Percentiles rank a stretch among this genome's conserved stretches.
These are phyloP conservation scores for Gila orcuttii DNA, from an alignment of 2,113 vertebrate species.

Conservation along the genomic window DNA sequence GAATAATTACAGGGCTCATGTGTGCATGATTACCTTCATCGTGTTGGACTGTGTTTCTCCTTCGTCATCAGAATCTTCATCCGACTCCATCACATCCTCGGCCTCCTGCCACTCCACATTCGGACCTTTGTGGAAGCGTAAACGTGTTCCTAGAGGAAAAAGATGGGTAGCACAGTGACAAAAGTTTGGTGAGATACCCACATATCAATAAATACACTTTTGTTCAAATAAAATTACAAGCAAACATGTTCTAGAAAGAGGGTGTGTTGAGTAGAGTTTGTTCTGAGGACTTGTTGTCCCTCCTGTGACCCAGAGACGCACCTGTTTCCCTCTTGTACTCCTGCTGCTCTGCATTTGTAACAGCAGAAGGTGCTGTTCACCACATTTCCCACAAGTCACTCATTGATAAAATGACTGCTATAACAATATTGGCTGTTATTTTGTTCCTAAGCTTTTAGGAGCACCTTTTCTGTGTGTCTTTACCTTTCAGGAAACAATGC, in stretches of 20 bases:
- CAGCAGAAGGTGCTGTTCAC: conserved; percentile 58
- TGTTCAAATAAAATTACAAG: not conserved
- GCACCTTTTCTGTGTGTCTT: not conserved
- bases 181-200: not conserved
- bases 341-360: conserved; percentile 41
- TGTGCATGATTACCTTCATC: conserved; percentile 78
- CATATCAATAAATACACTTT: not conserved
- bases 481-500: conserved; percentile 99
- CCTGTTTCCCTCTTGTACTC: conserved; percentile 39
- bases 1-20: not conserved
- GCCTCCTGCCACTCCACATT: conserved; percentile 93
- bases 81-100: conserved; percentile 86
- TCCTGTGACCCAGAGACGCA: conserved; percentile 32
- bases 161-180: conserved; percentile 32
- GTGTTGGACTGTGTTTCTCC: conserved; percentile 74
- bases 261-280: conserved; percentile 13
- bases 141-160: conserved; percentile 83
- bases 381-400: not conserved
- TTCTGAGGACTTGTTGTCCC: conserved; percentile 21
- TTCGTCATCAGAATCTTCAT: conserved; percentile 84
- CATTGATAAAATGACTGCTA: conserved; percentile 45
- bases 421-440: not conserved
- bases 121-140: conserved; percentile 92
- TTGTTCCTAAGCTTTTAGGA: not conserved
- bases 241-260: not conserved